Evolutionary conservation across 23 tunicate genomes (phyloP), one percentile per base, ranked within the genome.

Genomic region (Phallusia fumigata): DNA sequence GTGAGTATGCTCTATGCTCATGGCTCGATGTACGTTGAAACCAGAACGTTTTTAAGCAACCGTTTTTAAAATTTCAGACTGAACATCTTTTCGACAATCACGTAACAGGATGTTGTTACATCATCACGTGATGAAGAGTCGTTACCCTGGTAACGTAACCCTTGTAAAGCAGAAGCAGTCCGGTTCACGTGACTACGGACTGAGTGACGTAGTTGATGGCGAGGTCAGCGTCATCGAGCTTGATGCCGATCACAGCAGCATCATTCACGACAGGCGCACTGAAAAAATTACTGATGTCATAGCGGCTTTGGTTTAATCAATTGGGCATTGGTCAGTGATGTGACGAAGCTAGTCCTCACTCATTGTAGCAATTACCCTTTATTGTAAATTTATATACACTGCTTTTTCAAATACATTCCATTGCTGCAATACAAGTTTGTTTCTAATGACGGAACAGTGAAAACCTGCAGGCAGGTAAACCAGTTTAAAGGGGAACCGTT

Each of bases 121-220:
- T 73, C 2, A 10, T 21, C 36, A 79, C 36, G 34, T n/a, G 52
- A 32, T 79, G 40, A 52, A 52, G 18, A 65, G 73, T 26, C 52
- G 52, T 30, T 79, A 79, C 52, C 73, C 73, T n/a, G 83, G 83
- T 0, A 65, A 52, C 83, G 28, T 79, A 16, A 79, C 73, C 22
- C 73, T 79, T 52, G 36, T 79, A 2, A 45, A 47, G 52, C 83
- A 79, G 36, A 79, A 79, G 73, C 35, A 79, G 16, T 26, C 83
- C 1, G 52, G 11, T 1, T 31, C 73, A 31, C 83, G 24, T 31
- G 83, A 79, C 36, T 79, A 79, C 36, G 34, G 52, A 33, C 72
- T 79, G 36, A 52, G 72, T 52, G 72, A 79, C 40, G 83, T 79
- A 19, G 51, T 73, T 19, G 83, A 79, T 13, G 83, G 83, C 28